Conservation (phyloP, 2,888 invertebrate species). For the Drosophila meridiana region DNA sequence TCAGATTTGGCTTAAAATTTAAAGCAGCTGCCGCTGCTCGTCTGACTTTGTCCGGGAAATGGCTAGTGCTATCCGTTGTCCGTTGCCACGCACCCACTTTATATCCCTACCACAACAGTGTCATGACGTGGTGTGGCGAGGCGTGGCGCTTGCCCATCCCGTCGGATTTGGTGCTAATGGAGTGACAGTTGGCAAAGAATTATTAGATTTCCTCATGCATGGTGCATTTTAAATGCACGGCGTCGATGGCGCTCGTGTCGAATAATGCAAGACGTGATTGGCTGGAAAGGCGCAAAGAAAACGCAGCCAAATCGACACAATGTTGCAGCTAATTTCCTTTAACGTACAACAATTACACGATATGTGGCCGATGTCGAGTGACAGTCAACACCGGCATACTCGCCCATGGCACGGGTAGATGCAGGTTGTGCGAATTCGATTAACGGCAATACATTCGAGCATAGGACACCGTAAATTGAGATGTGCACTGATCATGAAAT, state of each 20-base stretch:
- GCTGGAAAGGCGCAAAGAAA: constrained; percentile 25
- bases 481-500: constrained; percentile 76
- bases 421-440: constrained; percentile 15
- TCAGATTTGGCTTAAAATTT: constrained; percentile 29
- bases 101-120: constrained; percentile 6
- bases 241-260: constrained; percentile 5
- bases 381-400: neutral
- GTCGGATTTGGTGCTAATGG: constrained; percentile 69
- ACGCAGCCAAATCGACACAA: constrained; percentile 13
- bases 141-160: constrained; percentile 38
- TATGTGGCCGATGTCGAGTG: constrained; percentile 13
- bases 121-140: neutral
- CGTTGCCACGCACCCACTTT: constrained; percentile 3
- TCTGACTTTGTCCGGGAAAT: constrained; percentile 48
- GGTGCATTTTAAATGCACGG: constrained; percentile 49
- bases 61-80: constrained; percentile 29
- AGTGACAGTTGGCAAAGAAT: constrained; percentile 75
- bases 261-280: constrained; percentile 46
- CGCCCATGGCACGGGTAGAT: neutral
- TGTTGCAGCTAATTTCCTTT: constrained; percentile 59
- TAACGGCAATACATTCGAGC: neutral
- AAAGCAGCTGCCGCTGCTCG: constrained; percentile 22
- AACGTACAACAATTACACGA: constrained; percentile 62
- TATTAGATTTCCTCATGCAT: constrained; percentile 78
- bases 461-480: constrained; percentile 7